These are phyloP conservation scores for Haliclona indistincta DNA, from an alignment of 37 sponge, comb jelly and placozoan genomes.

Conservation along the genomic window DNA sequence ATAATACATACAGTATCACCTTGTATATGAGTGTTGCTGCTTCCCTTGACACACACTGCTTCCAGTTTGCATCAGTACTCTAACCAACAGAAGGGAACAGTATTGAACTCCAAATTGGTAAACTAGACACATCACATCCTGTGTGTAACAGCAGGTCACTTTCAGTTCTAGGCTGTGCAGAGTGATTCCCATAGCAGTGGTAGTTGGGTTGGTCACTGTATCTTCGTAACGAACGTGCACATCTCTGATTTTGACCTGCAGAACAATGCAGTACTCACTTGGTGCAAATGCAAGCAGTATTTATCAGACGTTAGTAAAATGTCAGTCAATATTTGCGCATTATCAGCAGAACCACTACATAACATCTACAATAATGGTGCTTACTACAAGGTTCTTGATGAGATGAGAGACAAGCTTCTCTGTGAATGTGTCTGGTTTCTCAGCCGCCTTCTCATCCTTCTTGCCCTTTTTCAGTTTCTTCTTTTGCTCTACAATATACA, in stretches of 20 bases:
- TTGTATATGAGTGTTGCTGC: slow-evolving; percentile 66
- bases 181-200: slow-evolving; percentile 73
- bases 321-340: too few species aligned
- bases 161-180: slow-evolving; percentile 69
- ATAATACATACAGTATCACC: slow-evolving; percentile 15
- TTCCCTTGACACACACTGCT: slow-evolving; percentile 51
- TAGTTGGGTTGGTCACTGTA: slow-evolving; percentile 50
- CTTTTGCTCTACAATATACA: too few species aligned
- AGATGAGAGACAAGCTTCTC: slow-evolving; percentile 74
- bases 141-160: slow-evolving; percentile 16
- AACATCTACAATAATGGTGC: too few species aligned
- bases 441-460: slow-evolving; percentile 9
- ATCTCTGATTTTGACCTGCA: slow-evolving; percentile 71
- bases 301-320: neutral
- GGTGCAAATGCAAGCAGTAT: too few species aligned
- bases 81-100: slow-evolving; percentile 1
- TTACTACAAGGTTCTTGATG: slow-evolving; percentile 73
- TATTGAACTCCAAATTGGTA: neutral
- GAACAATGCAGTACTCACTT: too few species aligned
- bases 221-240: slow-evolving; percentile 90
- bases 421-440: slow-evolving; percentile 65
- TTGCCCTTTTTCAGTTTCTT: slow-evolving; percentile 50
- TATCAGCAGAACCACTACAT: too few species aligned
- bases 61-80: slow-evolving; percentile 70
- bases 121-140: neutral